Percentiles rank a stretch among this genome's conserved stretches.
Evolutionary conservation across 1,140 invertebrate species (phyloP).

Genomic region (Varroa destructor): DNA sequence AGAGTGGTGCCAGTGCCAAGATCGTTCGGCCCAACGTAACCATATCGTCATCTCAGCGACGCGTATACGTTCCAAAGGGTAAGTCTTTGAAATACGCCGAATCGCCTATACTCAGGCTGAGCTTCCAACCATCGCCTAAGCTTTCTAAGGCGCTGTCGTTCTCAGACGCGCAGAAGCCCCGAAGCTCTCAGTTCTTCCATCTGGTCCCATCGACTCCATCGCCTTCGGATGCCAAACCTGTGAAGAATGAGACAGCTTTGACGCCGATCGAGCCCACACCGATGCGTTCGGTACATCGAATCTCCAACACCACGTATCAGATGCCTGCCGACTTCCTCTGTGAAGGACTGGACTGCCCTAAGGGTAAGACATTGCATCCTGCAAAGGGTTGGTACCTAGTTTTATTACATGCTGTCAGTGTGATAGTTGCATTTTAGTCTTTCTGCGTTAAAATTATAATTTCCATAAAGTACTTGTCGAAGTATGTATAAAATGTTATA

Average conservation of each 20-base stretch:
- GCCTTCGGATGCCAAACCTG: background rate
- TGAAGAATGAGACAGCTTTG: background rate
- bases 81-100: slow-evolving; percentile 21
- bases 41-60: slow-evolving; percentile 2
- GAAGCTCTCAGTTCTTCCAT: slow-evolving; percentile 28
- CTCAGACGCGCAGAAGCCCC: slow-evolving; percentile 10
- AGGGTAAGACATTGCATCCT: background rate
- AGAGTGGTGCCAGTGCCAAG: background rate
- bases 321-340: slow-evolving; percentile 25
- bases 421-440: no score
- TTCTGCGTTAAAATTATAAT: no score
- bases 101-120: slow-evolving; percentile 26
- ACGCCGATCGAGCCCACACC: background rate
- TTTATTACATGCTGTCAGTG: no score
- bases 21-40: slow-evolving; percentile 18
- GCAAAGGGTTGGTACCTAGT: no score
- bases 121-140: slow-evolving; percentile 25
- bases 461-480: no score
- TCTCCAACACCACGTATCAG: slow-evolving; percentile 24
- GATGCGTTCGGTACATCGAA: slow-evolving; percentile 13
- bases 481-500: no score
- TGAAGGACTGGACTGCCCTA: slow-evolving; percentile 25
- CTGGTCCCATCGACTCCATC: slow-evolving; percentile 4
- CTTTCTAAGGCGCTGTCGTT: slow-evolving; percentile 28
- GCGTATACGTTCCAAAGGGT: slow-evolving; percentile 27